These are phyloP conservation scores for Apamea crenata DNA, from an alignment of 2,888 invertebrate species.

Conservation along the genomic window DNA sequence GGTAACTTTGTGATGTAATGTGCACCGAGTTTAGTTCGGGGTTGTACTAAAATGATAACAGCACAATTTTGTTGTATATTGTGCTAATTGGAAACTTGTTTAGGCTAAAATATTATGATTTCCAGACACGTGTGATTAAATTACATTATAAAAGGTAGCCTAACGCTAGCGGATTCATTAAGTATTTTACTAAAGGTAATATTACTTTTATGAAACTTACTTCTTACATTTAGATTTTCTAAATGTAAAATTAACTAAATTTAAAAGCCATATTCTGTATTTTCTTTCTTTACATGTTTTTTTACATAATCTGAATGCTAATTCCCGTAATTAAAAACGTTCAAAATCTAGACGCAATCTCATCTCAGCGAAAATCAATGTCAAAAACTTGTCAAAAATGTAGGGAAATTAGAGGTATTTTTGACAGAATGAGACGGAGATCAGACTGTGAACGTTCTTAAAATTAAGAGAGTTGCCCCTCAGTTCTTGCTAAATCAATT, in stretches of 20 bases:
- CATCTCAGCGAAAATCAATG: too few species aligned
- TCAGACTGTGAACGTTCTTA: neutral
- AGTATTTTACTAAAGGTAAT: neutral
- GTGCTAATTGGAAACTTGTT: conserved; percentile 15
- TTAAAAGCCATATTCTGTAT: too few species aligned
- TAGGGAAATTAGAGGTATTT: neutral
- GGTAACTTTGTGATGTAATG: conserved; percentile 30
- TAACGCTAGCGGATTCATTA: neutral
- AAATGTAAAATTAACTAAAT: neutral
- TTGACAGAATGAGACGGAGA: neutral
- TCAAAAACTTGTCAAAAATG: too few species aligned
- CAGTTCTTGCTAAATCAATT: neutral
- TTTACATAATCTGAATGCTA: neutral
- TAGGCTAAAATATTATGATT: conserved; percentile 6
- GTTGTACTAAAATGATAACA: conserved; percentile 26
- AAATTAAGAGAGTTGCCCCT: neutral
- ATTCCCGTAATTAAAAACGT: neutral
- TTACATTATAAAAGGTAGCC: neutral
- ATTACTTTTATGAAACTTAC: too few species aligned
- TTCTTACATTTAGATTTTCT: too few species aligned
- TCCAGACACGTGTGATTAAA: neutral
- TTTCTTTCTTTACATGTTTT: too few species aligned
- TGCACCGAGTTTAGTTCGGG: conserved; percentile 26
- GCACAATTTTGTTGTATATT: neutral
- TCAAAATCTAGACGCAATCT: neutral